Percentiles rank a stretch among this genome's conserved stretches.
These are phyloP conservation scores for Volucella inflata DNA, from an alignment of 2,888 invertebrate genomes.

Conservation along the genomic window DNA sequence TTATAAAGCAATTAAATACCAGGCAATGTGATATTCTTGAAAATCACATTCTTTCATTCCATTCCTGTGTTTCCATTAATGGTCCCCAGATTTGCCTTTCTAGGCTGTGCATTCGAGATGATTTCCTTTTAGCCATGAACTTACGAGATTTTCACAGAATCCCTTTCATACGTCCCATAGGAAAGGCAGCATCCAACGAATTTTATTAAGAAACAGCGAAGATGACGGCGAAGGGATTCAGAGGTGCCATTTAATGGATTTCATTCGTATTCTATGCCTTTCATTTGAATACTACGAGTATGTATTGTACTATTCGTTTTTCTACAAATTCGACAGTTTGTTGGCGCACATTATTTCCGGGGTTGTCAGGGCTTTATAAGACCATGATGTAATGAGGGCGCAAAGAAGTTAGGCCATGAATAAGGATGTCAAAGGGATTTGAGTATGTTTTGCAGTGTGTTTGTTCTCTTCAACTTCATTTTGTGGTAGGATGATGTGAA, in stretches of 20 bases:
- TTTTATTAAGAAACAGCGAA: constrained; percentile 50
- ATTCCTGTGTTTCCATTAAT: constrained; percentile 57
- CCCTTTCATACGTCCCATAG: constrained; percentile 11
- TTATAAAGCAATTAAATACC: constrained; percentile 66
- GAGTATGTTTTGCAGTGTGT: not conserved
- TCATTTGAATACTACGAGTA: constrained; percentile 50
- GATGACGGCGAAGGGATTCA: constrained; percentile 28
- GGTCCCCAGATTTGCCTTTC: constrained; percentile 25
- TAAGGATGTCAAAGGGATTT: constrained; percentile 44
- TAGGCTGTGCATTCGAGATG: constrained; percentile 28
- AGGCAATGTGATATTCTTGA: constrained; percentile 52
- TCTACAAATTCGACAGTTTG: constrained; percentile 61
- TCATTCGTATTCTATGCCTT: constrained; percentile 41
- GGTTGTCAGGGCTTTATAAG: constrained; percentile 55
- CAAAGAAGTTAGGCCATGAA: constrained; percentile 43
- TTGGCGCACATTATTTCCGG: constrained; percentile 54
- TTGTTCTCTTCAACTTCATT: not conserved
- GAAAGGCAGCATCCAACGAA: constrained; percentile 22
- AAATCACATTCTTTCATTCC: constrained; percentile 43
- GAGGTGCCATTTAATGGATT: constrained; percentile 59
- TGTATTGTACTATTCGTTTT: constrained; percentile 1
- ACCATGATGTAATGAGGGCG: constrained; percentile 16
- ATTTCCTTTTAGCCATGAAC: constrained; percentile 39
- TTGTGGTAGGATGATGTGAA: not conserved
- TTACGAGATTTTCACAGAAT: constrained; percentile 16